phyloP scores from a whole-genome alignment of 1,140 invertebrate species.

The Agrypnia vestita region DNA sequence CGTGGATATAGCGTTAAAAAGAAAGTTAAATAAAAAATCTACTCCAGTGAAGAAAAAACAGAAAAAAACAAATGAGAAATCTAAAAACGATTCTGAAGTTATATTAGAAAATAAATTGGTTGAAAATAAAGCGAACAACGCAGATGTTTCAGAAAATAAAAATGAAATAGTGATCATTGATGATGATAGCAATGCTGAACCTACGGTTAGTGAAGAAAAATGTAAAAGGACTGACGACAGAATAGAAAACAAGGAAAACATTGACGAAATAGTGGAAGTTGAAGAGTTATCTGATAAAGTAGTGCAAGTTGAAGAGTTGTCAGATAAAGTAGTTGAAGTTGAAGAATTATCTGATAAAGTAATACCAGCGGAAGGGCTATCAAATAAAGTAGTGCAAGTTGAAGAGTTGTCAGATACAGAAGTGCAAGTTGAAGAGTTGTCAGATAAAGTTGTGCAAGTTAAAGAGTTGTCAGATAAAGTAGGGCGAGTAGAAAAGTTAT shows the following conservation, averaged over 20 bases:
- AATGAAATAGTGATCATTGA: slow-evolving; percentile 8
- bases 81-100: not conserved
- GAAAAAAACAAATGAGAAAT: slow-evolving; percentile 3
- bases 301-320: too few species aligned
- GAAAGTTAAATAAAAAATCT: slow-evolving; percentile 52
- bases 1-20: slow-evolving; percentile 50
- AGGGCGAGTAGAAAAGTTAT: not conserved
- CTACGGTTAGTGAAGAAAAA: not conserved
- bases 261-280: slow-evolving; percentile 19
- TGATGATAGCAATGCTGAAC: slow-evolving; percentile 20
- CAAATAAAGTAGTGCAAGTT: not conserved
- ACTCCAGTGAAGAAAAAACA: slow-evolving; percentile 28
- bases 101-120: not conserved
- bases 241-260: slow-evolving; percentile 45
- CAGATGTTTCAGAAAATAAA: not conserved
- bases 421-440: too few species aligned
- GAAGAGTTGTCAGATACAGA: not conserved
- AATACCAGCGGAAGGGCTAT: too few species aligned
- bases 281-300: slow-evolving; percentile 27
- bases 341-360: too few species aligned
- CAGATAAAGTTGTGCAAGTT: too few species aligned
- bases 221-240: not conserved
- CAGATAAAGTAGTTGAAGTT: too few species aligned
- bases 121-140: not conserved
- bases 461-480: not conserved